Evolutionary conservation across 2,888 invertebrate species (phyloP), one percentile per base, ranked within the genome.

Genomic region (Lymantria dispar): DNA sequence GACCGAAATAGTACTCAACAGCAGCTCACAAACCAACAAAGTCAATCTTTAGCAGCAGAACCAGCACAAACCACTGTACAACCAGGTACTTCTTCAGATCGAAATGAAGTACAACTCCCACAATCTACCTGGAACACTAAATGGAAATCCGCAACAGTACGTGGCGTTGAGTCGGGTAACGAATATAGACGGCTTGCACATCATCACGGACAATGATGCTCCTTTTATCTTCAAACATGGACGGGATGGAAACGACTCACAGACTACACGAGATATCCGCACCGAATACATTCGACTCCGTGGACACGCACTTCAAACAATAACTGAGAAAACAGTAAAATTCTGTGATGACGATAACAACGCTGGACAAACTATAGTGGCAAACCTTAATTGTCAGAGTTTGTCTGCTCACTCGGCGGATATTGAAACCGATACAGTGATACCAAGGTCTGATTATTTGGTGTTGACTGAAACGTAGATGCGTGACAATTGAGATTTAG

Each of bases 61-160:
- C 52, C 50, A 60, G 49, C 55, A 52, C 8, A 47, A 43, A 54
- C 12, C 29, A 45, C 45, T 54, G 48, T 45, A 13, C 30, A 46
- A 40, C 13, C 31, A 56, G 56, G 47, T 54, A 50, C 38, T 52
- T 54, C 54, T 50, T 50, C 56, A 10, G 15, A 40, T 40, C 14
- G 13, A 40, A 40, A 15, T 15, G 40, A 40, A 40, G 40, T 40
- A 40, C 40, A 15, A 15, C 40, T 15, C 15, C 14, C 40, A 46
- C 46, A 22, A 37, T 33, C 36, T 13, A 43, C 42, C 37, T 47
- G 42, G 47, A 61, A 70, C 30, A 74, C 40, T 29, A 71, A 74
- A 74, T 74, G 72, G 74, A 0, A 60, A 11, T 37, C 31, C 10
- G 74, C 76, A 12, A 74, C 54, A 58, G 40, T 54, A 38, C 31